A percentile compares a stretch with the other conserved stretches of the same genome.
Evolutionary conservation across 2,797 vertebrate genomes (phyloP).

Genomic region (Oryzias dopingdopingensis): DNA sequence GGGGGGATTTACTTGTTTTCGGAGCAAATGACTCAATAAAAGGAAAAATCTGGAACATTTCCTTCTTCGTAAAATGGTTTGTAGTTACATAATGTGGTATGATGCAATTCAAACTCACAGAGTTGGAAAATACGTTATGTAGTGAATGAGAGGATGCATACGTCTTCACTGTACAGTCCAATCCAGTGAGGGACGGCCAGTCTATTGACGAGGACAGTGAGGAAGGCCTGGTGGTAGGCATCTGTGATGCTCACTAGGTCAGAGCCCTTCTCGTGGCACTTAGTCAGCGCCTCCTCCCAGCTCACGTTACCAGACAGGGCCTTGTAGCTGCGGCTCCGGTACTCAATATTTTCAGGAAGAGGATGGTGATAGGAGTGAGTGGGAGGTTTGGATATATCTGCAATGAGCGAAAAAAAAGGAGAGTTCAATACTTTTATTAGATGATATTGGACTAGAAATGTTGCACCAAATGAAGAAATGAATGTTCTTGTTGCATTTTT

Average conservation of each 20-base stretch:
- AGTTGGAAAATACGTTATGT: constrained; percentile 10
- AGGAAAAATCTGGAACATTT: too few relatives aligned
- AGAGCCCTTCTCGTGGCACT: constrained; percentile 79
- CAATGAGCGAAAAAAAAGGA: constrained; percentile 11
- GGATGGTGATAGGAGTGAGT: constrained; percentile 72
- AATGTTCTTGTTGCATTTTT: too few relatives aligned
- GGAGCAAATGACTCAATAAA: too few relatives aligned
- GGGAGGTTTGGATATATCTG: constrained; percentile 78
- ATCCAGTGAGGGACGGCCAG: constrained; percentile 88
- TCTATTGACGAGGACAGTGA: constrained; percentile 86
- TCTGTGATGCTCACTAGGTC: constrained; percentile 89
- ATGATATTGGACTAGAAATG: too few relatives aligned
- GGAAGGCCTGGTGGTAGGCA: constrained; percentile 91
- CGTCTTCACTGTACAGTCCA: constrained; percentile 85
- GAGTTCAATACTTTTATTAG: too few relatives aligned
- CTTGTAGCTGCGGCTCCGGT: constrained; percentile 85
- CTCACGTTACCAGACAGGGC: constrained; percentile 88
- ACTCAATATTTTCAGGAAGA: constrained; percentile 81
- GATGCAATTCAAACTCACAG: too few relatives aligned
- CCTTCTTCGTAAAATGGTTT: too few relatives aligned
- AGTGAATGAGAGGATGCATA: constrained; percentile 67
- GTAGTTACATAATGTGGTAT: too few relatives aligned
- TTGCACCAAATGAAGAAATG: too few relatives aligned
- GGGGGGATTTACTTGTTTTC: background rate
- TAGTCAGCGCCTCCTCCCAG: constrained; percentile 85